These are phyloP conservation scores for Aphelocoma coerulescens DNA, from an alignment of 2,113 vertebrate species.

Conservation along the genomic window DNA sequence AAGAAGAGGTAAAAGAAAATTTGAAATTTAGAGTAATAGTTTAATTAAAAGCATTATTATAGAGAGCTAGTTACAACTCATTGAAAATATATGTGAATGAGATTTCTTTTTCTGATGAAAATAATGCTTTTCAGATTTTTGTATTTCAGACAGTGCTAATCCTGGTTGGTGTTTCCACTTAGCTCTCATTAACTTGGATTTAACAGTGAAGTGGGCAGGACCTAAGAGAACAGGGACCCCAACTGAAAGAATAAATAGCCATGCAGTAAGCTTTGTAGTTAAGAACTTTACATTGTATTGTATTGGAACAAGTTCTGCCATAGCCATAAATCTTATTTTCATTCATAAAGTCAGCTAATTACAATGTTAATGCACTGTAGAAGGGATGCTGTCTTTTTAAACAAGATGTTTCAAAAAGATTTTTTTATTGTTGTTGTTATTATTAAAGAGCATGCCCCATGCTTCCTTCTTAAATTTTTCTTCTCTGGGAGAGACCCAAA, in stretches of 20 bases:
- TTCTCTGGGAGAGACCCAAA: not conserved
- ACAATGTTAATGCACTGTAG: not conserved
- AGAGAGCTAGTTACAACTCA: conserved; percentile 40
- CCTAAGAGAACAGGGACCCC: not conserved
- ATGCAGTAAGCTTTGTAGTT: conserved; percentile 3
- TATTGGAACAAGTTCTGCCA: not conserved
- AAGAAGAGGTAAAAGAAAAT: conserved; percentile 8
- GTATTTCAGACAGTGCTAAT: not conserved
- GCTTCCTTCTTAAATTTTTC: not conserved
- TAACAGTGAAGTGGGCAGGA: not conserved
- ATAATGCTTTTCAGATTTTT: not conserved
- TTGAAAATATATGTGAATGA: not conserved
- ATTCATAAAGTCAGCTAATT: conserved; percentile 1
- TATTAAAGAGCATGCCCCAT: not conserved
- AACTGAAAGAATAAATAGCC: not conserved
- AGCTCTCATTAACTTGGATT: conserved; percentile 16
- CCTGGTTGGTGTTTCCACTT: not conserved
- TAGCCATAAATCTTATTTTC: not conserved
- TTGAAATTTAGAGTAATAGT: conserved; percentile 13
- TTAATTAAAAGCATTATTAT: conserved; percentile 37
- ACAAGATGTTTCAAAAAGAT: not conserved
- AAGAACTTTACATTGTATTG: not conserved
- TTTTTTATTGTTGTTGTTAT: conserved; percentile 10
- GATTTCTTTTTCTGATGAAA: not conserved
- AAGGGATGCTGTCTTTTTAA: conserved; percentile 26